Evolutionary conservation across 1,140 invertebrate species (phyloP).

Genomic region (Octopus sinensis): DNA sequence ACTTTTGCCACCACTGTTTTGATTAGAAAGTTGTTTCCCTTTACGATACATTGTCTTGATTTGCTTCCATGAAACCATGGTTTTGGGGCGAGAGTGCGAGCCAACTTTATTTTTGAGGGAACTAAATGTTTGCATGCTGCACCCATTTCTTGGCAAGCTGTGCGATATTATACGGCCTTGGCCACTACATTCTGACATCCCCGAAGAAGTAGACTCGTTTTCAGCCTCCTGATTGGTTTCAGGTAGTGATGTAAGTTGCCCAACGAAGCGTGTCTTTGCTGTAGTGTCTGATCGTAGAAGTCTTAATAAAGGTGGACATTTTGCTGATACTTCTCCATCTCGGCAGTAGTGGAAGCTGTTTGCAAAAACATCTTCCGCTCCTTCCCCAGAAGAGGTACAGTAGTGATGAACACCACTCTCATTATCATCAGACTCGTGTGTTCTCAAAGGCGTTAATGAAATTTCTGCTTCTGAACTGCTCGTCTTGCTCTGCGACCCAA

Average conservation of each 20-base stretch:
- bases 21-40: not conserved
- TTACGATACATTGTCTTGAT: slow-evolving; percentile 35
- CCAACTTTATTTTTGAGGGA: slow-evolving; percentile 4
- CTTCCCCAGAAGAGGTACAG: slow-evolving; percentile 32
- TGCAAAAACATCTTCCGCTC: slow-evolving; percentile 40
- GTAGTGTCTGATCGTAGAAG: not conserved
- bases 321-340: not conserved
- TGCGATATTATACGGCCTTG: not conserved
- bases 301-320: not conserved
- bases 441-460: slow-evolving; percentile 31
- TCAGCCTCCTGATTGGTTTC: not conserved
- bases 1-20: slow-evolving; percentile 5
- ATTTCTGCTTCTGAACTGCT: slow-evolving; percentile 40
- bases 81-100: slow-evolving; percentile 18
- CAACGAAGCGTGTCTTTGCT: not conserved
- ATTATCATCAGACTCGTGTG: slow-evolving; percentile 34
- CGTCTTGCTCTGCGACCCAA: slow-evolving; percentile 33
- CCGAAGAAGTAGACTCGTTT: not conserved
- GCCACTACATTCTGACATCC: not conserved
- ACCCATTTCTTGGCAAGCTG: not conserved
- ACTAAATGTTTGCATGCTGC: not conserved
- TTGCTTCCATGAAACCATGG: slow-evolving; percentile 38
- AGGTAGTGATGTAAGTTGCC: not conserved
- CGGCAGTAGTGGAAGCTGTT: slow-evolving; percentile 49
- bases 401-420: slow-evolving; percentile 30